Evolutionary conservation across 2,797 vertebrate genomes (phyloP).

Genomic region (Cynodonichthys magdalenae): DNA sequence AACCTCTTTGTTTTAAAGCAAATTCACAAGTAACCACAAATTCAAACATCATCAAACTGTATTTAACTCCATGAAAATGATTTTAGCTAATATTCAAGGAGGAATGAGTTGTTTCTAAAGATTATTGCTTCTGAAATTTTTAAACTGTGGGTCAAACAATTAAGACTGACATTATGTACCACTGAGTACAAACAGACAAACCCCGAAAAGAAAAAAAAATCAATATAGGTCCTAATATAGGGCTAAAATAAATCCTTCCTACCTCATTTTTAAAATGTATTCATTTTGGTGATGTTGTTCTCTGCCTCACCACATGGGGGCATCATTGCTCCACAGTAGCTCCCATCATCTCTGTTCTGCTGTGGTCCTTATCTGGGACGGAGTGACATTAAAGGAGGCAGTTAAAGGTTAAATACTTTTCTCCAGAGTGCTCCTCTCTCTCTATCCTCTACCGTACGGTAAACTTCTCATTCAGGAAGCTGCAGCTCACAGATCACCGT

Average conservation of each 20-base stretch:
- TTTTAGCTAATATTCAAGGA: no score
- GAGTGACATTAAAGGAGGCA: slow-evolving; percentile 71
- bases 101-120: no score
- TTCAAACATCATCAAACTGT: no score
- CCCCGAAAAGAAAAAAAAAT: no score
- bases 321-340: slow-evolving; percentile 61
- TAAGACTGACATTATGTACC: not conserved
- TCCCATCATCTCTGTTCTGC: not conserved
- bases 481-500: slow-evolving; percentile 36
- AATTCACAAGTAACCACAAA: no score
- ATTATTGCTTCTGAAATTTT: not conserved
- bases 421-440: slow-evolving; percentile 56
- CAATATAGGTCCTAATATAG: no score
- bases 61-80: no score
- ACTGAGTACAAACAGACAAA: no score
- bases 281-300: not conserved
- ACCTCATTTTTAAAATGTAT: no score
- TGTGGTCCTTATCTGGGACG: slow-evolving; percentile 51
- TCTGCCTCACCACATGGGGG: slow-evolving; percentile 59
- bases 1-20: no score
- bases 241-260: no score
- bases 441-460: slow-evolving; percentile 35
- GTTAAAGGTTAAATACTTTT: slow-evolving; percentile 79
- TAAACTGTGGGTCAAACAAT: not conserved
- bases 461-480: slow-evolving; percentile 39